Evolutionary conservation across 2,113 vertebrate genomes (phyloP), one percentile per base, ranked within the genome.

Genomic region (Nibea albiflora): DNA sequence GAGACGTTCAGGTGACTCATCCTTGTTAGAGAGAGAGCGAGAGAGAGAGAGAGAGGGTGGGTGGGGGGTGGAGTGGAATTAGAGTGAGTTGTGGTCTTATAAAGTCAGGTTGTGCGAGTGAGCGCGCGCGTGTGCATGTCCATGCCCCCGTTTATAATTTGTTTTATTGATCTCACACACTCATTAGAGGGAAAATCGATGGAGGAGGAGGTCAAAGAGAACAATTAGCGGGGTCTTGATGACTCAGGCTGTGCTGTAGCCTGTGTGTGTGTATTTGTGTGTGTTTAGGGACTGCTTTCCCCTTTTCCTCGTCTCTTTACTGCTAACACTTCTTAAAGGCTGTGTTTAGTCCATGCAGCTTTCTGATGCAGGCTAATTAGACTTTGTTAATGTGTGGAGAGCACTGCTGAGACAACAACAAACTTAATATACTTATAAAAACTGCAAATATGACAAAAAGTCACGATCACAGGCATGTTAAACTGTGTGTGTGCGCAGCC

Each of bases 131-230:
- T 14, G 42, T 52, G 61, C 2, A 1, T 67, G 65, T 63, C 20
- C 26, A 57, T 15, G 16, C 3, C 35, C 35, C 39, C 68, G 53
- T 65, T 72, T 69, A n/a, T 52, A 76, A 86, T 85, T 85, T 35
- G 14, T 68, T 73, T 72, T 58, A 92, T 88, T 79, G 87, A 91
- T 93, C 83, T 60, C 83, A 68, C 73, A 78, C 64, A 53, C 68
- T 76, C 73, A 83, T 80, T 66, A 72, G 71, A 61, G 54, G 46
- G 71, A 10, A 58, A 78, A 88, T 92, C 91, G 50, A 90, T 88
- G 80, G 24, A 53, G 63, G 44, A 76, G 76, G 82, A 85, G 85
- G 77, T 61, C 74, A 73, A 16, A 12, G 44, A 49, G 76, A 74
- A 72, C 85, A 88, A 81, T 90, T 81, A 88, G 80, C 3, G n/a